A percentile compares a stretch with the other conserved stretches of the same genome.
Evolutionary conservation across 2,888 invertebrate species (phyloP).

Genomic region (Epinotia brunnichana): DNA sequence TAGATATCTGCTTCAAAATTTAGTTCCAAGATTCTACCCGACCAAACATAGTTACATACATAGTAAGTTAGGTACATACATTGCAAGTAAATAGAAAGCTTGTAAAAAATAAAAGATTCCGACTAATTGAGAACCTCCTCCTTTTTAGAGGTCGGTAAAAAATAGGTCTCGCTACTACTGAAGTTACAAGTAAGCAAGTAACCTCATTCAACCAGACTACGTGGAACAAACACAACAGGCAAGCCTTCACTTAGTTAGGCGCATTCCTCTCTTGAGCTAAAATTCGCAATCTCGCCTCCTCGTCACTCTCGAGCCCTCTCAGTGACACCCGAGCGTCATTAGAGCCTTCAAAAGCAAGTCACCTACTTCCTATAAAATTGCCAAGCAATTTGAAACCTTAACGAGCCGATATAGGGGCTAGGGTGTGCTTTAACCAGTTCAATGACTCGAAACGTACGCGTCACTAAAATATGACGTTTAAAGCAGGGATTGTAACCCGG

Average conservation of each 20-base stretch:
- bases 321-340: conserved; percentile 42
- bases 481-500: too few relatives aligned
- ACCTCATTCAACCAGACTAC: conserved; percentile 11
- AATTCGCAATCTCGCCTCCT: conserved; percentile 41
- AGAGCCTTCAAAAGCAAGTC: conserved; percentile 29
- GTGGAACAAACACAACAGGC: conserved; percentile 28
- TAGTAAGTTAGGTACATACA: too few relatives aligned
- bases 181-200: conserved; percentile 4
- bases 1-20: too few relatives aligned
- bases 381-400: conserved; percentile 13
- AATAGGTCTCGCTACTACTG: conserved; percentile 4
- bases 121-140: too few relatives aligned
- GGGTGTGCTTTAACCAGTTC: not conserved
- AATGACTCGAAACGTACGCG: conserved; percentile 24
- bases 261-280: conserved; percentile 29
- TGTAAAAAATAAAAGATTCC: too few relatives aligned
- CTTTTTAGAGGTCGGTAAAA: not conserved
- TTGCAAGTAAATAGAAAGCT: too few relatives aligned
- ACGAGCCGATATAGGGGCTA: not conserved
- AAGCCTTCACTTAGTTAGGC: conserved; percentile 31
- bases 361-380: conserved; percentile 17
- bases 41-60: too few relatives aligned
- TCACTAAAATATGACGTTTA: conserved; percentile 36
- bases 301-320: conserved; percentile 37
- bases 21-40: too few relatives aligned